A percentile compares a stretch with the other conserved stretches of the same genome.
These are phyloP conservation scores for Formica selysi DNA, from an alignment of 1,140 invertebrate genomes.

Conservation along the genomic window DNA sequence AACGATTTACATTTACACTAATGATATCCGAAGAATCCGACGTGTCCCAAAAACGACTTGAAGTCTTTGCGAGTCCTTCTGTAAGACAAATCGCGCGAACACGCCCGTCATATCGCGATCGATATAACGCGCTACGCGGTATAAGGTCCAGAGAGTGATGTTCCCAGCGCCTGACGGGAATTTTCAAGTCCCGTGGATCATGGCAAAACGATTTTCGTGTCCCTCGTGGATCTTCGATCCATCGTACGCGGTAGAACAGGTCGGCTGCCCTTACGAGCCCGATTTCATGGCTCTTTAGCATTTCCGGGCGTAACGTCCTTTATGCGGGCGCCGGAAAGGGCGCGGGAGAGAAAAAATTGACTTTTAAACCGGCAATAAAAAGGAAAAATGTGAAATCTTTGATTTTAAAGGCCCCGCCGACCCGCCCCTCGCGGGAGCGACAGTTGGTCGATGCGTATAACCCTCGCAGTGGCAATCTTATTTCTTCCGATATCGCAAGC, in stretches of 20 bases:
- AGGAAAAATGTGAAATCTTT: slow-evolving; percentile 82
- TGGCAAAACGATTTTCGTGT: slow-evolving; percentile 81
- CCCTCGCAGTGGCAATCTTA: slow-evolving; percentile 77
- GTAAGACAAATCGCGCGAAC: slow-evolving; percentile 81
- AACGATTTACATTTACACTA: slow-evolving; percentile 26
- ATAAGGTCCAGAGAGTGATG: slow-evolving; percentile 78
- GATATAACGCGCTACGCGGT: slow-evolving; percentile 60
- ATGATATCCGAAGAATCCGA: slow-evolving; percentile 17
- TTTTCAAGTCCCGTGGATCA: slow-evolving; percentile 76
- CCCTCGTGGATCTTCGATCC: slow-evolving; percentile 72
- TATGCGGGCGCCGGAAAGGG: slow-evolving; percentile 62
- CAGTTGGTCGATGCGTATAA: slow-evolving; percentile 85
- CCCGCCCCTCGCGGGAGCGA: slow-evolving; percentile 72
- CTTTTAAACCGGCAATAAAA: slow-evolving; percentile 86
- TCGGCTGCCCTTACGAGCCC: slow-evolving; percentile 56
- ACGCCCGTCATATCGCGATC: slow-evolving; percentile 70
- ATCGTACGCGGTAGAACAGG: slow-evolving; percentile 57
- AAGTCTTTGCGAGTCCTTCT: slow-evolving; percentile 49
- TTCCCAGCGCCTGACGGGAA: slow-evolving; percentile 79
- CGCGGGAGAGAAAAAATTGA: slow-evolving; percentile 80
- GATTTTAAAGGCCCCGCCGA: slow-evolving; percentile 77
- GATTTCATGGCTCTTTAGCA: slow-evolving; percentile 71
- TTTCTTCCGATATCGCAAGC: slow-evolving; percentile 83
- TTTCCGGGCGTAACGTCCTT: slow-evolving; percentile 73
- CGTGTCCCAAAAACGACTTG: slow-evolving; percentile 6